Conservation (phyloP, 2,888 invertebrate species). For the Busseola fusca region DNA sequence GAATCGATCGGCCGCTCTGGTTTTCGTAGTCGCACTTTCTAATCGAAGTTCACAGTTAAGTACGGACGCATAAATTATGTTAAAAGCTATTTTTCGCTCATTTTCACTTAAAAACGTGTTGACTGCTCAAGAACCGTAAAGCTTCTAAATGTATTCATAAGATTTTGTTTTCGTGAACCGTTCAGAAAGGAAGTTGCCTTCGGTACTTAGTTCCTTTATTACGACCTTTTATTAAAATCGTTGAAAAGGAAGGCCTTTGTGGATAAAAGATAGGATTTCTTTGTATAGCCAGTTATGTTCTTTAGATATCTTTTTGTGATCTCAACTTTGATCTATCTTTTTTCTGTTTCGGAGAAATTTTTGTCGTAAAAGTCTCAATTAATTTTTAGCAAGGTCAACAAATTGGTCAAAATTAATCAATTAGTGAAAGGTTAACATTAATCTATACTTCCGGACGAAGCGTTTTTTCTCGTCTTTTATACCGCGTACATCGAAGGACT, state of each 20-base stretch:
- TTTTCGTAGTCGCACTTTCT: slow-evolving; percentile 29
- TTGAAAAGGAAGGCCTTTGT: slow-evolving; percentile 25
- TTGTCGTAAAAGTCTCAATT: not conserved
- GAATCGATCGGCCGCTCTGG: slow-evolving; percentile 4
- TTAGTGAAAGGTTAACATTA: too few species aligned
- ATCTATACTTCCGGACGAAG: too few species aligned
- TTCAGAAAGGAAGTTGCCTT: slow-evolving; percentile 34
- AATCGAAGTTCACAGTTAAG: slow-evolving; percentile 36
- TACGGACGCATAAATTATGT: slow-evolving; percentile 56
- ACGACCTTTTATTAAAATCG: slow-evolving; percentile 30
- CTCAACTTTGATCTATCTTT: not conserved
- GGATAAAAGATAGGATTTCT: slow-evolving; percentile 6
- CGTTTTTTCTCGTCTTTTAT: too few species aligned
- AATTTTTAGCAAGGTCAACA: not conserved
- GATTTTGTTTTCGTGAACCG: slow-evolving; percentile 32
- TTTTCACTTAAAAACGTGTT: slow-evolving; percentile 44
- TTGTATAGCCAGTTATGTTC: slow-evolving; percentile 6
- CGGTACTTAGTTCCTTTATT: slow-evolving; percentile 4
- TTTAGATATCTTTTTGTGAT: slow-evolving; percentile 6
- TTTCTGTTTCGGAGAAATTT: not conserved
- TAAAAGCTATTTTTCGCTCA: slow-evolving; percentile 55
- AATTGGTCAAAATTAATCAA: not conserved
- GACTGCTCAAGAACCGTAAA: slow-evolving; percentile 31
- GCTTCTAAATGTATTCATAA: slow-evolving; percentile 41
- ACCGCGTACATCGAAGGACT: too few species aligned